phyloP scores from a whole-genome alignment of 53 echinoderm and acorn worm species.

The Crossaster papposus region DNA sequence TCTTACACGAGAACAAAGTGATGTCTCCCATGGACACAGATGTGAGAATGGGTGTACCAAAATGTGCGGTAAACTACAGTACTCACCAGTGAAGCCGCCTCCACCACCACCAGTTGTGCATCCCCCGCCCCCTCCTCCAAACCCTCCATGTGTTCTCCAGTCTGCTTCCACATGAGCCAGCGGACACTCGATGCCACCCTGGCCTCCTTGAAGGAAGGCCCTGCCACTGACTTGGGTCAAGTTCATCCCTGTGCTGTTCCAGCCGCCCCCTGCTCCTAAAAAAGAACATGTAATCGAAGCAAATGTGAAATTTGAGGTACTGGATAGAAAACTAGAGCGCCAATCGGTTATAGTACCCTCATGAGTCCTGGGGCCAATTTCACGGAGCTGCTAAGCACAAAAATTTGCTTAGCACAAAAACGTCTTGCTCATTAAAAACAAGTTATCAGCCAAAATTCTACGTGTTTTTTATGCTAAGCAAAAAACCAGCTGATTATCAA shows the following conservation, averaged over 20 bases:
- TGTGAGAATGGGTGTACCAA: too few relatives aligned
- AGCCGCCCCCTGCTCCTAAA: conserved; percentile 82
- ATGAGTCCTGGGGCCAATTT: too few relatives aligned
- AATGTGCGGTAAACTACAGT: too few relatives aligned
- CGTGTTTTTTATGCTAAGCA: too few relatives aligned
- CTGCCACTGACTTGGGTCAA: conserved; percentile 64
- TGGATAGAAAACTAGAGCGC: background rate
- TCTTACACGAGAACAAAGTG: too few relatives aligned
- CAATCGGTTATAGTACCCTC: too few relatives aligned
- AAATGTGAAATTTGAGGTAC: background rate
- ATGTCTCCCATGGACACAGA: too few relatives aligned
- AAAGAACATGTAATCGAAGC: background rate
- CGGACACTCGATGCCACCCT: conserved; percentile 73
- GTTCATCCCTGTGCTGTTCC: conserved; percentile 60
- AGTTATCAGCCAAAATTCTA: too few relatives aligned
- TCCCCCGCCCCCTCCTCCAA: conserved; percentile 97
- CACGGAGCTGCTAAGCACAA: too few relatives aligned
- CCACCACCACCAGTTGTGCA: conserved; percentile 94
- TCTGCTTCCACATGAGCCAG: conserved; percentile 63
- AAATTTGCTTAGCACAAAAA: too few relatives aligned
- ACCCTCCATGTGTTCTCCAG: conserved; percentile 87
- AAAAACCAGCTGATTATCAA: too few relatives aligned
- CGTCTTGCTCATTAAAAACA: too few relatives aligned
- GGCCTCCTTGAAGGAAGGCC: conserved; percentile 77
- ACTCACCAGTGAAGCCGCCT: conserved; percentile 89